Evolutionary conservation across 2,797 vertebrate genomes (phyloP), one percentile per base, ranked within the genome.

Genomic region (Enteromius mattozi): DNA sequence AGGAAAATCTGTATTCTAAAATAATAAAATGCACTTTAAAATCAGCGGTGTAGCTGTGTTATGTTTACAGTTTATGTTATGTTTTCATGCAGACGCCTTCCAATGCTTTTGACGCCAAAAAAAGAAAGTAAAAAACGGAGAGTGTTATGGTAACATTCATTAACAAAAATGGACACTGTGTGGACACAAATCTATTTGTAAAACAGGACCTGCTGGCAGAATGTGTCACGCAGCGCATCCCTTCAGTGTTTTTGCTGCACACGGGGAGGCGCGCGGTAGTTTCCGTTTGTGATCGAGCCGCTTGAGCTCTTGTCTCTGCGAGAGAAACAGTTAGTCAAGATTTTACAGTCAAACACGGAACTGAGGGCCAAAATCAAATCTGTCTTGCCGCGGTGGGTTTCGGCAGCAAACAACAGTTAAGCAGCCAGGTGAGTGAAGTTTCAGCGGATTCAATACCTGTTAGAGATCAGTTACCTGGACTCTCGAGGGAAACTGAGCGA

Each of bases 401-500:
- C 37, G 19, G 13, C 27, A 61, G 17, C 27, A 59, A 63, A 37
- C 0, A 33, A 5, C 63, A 7, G 6, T 21, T 76, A 47, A n/a
- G 27, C 54, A 1, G 17, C 6, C 82, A 49, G 83, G 83, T 84
- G 30, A 79, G 76, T 79, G 13, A 71, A 49, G 40, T 37, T 79
- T 35, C 1, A 70, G 65, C 24, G 37, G 24, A 47, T 71, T 56
- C 42, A 9, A 59, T 78, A 84, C 75, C 75, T 70, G 51, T 69
- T 30, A 19, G 51, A 71, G 66, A 16, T 79, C 68, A 24, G 66
- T 79, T 84, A 71, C 82, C 82, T 84, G 75, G n/a, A 71, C 66
- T 61, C 16, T 0, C 6, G 21, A 49, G 19, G 27, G 19, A 68
- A 70, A 35, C 68, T 30, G n/a, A 21, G 14, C 16, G 33, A 40